A percentile compares a stretch with the other conserved stretches of the same genome.
Conservation (phyloP, 2,113 vertebrate species). For the Dicentrarchus labrax region DNA sequence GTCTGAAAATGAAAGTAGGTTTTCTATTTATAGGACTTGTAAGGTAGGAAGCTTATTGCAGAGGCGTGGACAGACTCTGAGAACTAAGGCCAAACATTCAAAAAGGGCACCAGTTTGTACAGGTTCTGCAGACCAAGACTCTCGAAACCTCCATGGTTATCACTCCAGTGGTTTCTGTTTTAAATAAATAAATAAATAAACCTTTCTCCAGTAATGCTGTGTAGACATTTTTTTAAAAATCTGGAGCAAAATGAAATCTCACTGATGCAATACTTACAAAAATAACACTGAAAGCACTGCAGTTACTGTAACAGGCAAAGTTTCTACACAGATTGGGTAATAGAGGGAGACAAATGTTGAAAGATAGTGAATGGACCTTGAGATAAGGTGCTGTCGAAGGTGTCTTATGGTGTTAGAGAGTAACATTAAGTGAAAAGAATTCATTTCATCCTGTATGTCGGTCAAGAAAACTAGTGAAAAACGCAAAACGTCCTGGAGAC, state of each 20-base stretch:
- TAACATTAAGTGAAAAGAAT: no score
- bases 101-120: neutral
- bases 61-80: neutral
- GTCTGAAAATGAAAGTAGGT: neutral
- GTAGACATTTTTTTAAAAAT: neutral
- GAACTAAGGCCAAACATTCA: neutral
- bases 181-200: neutral
- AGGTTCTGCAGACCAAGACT: neutral
- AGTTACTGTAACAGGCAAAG: neutral
- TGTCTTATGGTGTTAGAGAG: no score
- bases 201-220: neutral
- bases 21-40: constrained; percentile 11
- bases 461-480: no score
- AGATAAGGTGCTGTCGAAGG: neutral
- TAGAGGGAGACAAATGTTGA: neutral
- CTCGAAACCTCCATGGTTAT: neutral
- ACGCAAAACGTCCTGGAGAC: no score
- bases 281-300: neutral
- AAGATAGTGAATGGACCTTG: neutral
- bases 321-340: constrained; percentile 18
- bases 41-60: neutral
- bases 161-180: neutral
- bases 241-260: neutral
- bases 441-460: no score
- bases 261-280: neutral